Evolutionary conservation across 2,113 vertebrate species (phyloP), one percentile per base, ranked within the genome.

Genomic region (Semnopithecus entellus): DNA sequence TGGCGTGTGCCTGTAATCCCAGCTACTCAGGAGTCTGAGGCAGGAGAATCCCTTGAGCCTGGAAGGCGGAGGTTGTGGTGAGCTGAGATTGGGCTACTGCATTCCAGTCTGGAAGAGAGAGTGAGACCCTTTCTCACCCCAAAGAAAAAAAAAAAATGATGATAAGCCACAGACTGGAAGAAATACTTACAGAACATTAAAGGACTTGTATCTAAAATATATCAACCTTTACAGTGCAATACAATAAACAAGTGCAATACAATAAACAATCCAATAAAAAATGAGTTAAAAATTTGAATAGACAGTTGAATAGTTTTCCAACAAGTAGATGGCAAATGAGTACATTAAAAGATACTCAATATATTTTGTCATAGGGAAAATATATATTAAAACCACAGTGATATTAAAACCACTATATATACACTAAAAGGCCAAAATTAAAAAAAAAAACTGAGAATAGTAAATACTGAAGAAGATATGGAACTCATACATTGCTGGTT

Each of bases 141-240:
- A 70, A 43, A 73, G 12, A 10, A 40, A 70, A 10, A 8, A 22
- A 38, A 17, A n/a, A 48, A 76, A 76, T 23, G n/a, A 76, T 61
- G 40, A 64, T 9, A 92, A 43, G 32, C 8, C 25, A 78, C 10
- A 87, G 43, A 61, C 8, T 90, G 11, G 81, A 43, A 79, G 43
- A 83, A 96, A 93, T 91, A 93, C 52, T 64, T 45, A 25, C 30
- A 88, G 87, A 95, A 90, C 13, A 83, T 78, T 48, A 82, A 83
- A 83, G n/a, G 12, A 61, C 72, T 96, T 93, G 30, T 94, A 68
- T 85, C 38, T 30, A 81, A 76, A 90, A 18, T 91, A 68, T 10
- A 35, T 93, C 50, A 80, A 78, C 12, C 8, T 50, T 81, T 86
- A 89, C 2, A 81, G 25, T 23, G 88, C 32, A 70, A 3, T 93